These are phyloP conservation scores for Dasyornis broadbenti DNA, from an alignment of 2,113 vertebrate species.

Conservation along the genomic window DNA sequence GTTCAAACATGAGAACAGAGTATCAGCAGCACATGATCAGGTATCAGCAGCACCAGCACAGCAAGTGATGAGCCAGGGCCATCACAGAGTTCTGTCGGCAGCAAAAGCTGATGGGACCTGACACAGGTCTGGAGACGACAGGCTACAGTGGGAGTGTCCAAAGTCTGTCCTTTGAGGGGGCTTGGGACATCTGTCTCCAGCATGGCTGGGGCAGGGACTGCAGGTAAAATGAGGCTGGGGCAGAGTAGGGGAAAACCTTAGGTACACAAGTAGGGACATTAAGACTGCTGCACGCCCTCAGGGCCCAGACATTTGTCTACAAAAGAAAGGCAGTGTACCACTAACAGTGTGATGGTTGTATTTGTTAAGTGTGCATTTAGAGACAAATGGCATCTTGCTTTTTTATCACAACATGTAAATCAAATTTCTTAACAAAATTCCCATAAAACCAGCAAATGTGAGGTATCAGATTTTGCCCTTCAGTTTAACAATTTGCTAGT, in stretches of 20 bases:
- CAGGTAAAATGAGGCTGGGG: neutral
- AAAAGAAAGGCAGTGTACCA: neutral
- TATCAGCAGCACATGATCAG: no score
- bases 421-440: neutral
- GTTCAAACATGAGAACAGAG: neutral
- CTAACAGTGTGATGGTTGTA: neutral
- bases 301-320: neutral
- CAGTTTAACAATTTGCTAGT: neutral
- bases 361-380: neutral
- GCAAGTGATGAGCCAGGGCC: neutral
- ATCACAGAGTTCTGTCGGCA: neutral
- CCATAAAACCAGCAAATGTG: neutral
- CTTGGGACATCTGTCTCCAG: neutral
- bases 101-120: neutral
- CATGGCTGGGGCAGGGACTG: neutral
- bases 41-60: rapidly evolving
- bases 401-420: neutral
- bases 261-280: neutral
- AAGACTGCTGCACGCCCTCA: neutral
- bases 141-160: neutral
- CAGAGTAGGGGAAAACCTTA: neutral
- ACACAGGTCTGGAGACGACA: neutral
- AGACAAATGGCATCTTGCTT: neutral
- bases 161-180: neutral
- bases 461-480: neutral